Percentiles rank a stretch among this genome's conserved stretches.
These are phyloP conservation scores for Sebastes diaconus DNA, from an alignment of 2,797 vertebrate species.

Conservation along the genomic window DNA sequence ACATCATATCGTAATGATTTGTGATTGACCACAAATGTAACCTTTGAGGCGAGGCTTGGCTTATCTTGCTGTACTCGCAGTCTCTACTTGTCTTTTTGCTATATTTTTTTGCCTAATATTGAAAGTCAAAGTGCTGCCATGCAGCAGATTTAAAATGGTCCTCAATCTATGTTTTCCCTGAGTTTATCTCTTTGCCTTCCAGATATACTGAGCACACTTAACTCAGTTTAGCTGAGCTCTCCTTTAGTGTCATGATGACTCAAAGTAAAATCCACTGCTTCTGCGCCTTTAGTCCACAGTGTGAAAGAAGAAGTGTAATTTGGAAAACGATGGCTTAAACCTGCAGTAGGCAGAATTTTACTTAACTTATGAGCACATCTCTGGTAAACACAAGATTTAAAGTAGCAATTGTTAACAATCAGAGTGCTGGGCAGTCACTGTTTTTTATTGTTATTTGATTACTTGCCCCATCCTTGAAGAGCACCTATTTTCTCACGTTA, in stretches of 20 bases:
- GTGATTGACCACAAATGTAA: neutral
- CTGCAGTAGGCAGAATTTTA: too few relatives aligned
- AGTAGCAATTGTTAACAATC: too few relatives aligned
- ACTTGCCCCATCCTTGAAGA: too few relatives aligned
- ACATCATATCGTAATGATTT: neutral
- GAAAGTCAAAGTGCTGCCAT: neutral
- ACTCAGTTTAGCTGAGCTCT: conserved; percentile 27
- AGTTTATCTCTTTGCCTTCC: conserved; percentile 9
- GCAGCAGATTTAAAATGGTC: conserved; percentile 8
- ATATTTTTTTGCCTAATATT: neutral
- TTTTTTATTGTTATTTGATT: too few relatives aligned
- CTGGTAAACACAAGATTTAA: neutral
- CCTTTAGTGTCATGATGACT: conserved; percentile 3
- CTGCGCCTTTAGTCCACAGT: neutral
- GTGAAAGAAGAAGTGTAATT: neutral
- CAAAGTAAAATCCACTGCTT: conserved; percentile 1
- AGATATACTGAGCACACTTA: neutral
- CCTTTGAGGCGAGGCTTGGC: neutral
- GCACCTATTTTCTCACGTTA: too few relatives aligned
- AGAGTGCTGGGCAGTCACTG: too few relatives aligned
- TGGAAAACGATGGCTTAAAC: neutral
- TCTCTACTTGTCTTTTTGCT: neutral
- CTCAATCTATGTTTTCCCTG: conserved; percentile 3
- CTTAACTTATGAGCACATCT: neutral
- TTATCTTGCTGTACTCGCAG: neutral